Evolutionary conservation across 2,797 vertebrate species (phyloP), one percentile per base, ranked within the genome.

Genomic region (Euthynnus affinis): DNA sequence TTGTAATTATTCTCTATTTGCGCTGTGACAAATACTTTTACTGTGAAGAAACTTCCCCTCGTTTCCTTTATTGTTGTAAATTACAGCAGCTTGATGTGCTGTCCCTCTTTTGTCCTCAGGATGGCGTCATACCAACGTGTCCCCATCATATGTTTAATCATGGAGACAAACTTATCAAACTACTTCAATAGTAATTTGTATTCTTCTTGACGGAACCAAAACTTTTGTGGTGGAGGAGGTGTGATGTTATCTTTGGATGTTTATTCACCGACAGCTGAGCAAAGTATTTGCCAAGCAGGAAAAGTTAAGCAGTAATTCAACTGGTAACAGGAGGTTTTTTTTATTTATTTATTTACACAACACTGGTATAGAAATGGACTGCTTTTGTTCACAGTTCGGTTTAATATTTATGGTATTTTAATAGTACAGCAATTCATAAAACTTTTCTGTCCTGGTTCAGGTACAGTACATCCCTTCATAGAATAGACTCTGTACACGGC

Each of bases 1-100:
- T 49, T 13, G 40, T 42, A 42, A 42, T 10, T 49, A 18, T 20
- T 20, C 2, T 20, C 18, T 20, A 49, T 8, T 8, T 9, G 46
- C 46, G 7, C 17, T 48, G 34, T 37, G 18, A 49, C 6, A 20
- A 20, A 20, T 49, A 20, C 44, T 75, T 77, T 85, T 89, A 81
- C 73, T 88, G 79, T 85, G 84, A 83, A 88, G 51, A 37, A 3
- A 3, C 1, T 2, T 9, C 8, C 14, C 0, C 15, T 10, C 2
- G 25, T 13, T n/a, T 63, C 40, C 56, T 20, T 53, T n/a, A 2
- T 25, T 49, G 13, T 3, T 37, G 32, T 34, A 2, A 6, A 34
- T 20, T 9, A 6, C 5, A 17, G 2, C 9, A 57, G 9, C 68
- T 51, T 79, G 56, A 69, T 23, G 37, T 5, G 7, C 49, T 59